Evolutionary conservation across 2,113 vertebrate species (phyloP), one percentile per base, ranked within the genome.

Genomic region (Gymnocephalus cernua): DNA sequence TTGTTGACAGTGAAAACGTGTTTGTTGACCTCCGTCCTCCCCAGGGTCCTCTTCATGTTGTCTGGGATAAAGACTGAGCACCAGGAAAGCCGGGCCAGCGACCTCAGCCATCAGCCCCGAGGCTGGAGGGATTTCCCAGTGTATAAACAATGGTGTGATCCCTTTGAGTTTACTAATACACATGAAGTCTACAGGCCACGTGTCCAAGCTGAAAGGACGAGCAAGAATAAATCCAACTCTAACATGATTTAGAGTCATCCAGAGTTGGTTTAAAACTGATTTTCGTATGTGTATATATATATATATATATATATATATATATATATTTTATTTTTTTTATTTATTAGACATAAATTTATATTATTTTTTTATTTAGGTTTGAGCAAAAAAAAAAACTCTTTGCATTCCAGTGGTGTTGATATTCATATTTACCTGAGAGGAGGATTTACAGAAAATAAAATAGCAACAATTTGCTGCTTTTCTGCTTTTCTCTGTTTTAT

Each of bases 1-100:
- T 70, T 80, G 80, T 69, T 90, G 85, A 86, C 71, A 65, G 62
- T 72, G 15, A 76, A 73, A 88, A 80, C 48, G 1, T 75, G 64
- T 35, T 64, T 58, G 44, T 69, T 80, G 63, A 84, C 51, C 50
- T 77, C 41, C 51, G 38, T 48, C 77, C 23, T 68, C 71, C 51
- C 45, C 23, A 1, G 57, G 57, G 68, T 53, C 63, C 29, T 53
- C 44, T 53, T 56, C 58, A 50, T 27, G 63, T 53, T 32, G 79
- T 82, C 70, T 72, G 57, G 44, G 70, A 86, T 66, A 16, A 59
- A 48, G 77, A 75, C 73, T 53, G 65, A 63, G 61, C 54, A 13
- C 21, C 41, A 56, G 56, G 54, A n/a, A n/a, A 48, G 27, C 35
- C 2, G 38, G 48, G 71, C 69, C 8, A 13, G 2, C 73, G 85